Conservation (phyloP, 2,888 invertebrate species). For the Ellobium chinense region DNA sequence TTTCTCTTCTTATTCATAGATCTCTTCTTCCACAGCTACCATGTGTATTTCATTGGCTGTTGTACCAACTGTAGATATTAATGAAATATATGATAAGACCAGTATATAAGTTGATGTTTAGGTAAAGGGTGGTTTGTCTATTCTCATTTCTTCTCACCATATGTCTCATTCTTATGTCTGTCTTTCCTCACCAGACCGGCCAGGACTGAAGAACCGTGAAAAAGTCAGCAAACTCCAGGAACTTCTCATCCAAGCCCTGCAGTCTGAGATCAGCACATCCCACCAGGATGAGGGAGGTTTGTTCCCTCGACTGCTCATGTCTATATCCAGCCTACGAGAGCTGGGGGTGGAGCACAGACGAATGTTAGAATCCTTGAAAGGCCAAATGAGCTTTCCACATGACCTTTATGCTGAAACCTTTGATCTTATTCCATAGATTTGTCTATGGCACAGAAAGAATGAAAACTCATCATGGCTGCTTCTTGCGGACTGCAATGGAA, state of each 20-base stretch:
- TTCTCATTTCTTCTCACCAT: too few species aligned
- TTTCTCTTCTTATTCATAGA: too few species aligned
- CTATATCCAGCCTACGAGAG: conserved; percentile 77
- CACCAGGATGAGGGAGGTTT: conserved; percentile 74
- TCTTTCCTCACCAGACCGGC: conserved; percentile 69
- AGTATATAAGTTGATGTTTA: too few species aligned
- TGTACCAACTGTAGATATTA: too few species aligned
- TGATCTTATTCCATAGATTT: conserved; percentile 70
- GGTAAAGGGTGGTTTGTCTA: too few species aligned
- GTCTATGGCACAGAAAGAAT: too few species aligned
- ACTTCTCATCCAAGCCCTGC: conserved; percentile 74
- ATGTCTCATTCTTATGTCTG: too few species aligned
- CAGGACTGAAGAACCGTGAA: conserved; percentile 74
- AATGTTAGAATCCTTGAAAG: conserved; percentile 74
- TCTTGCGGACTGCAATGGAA: too few species aligned
- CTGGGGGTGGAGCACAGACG: conserved; percentile 77
- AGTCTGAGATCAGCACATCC: conserved; percentile 70
- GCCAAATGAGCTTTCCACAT: conserved; percentile 74
- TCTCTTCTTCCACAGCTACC: too few species aligned
- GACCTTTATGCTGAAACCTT: conserved; percentile 76
- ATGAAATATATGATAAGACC: too few species aligned
- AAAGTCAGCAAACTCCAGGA: conserved; percentile 76
- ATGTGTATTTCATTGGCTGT: too few species aligned
- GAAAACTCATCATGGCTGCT: too few species aligned
- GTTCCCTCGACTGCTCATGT: conserved; percentile 77